Base-by-base conservation (phyloP, 37 sponge, comb jelly and placozoan genomes). In the Tethya wilhelma region DNA sequence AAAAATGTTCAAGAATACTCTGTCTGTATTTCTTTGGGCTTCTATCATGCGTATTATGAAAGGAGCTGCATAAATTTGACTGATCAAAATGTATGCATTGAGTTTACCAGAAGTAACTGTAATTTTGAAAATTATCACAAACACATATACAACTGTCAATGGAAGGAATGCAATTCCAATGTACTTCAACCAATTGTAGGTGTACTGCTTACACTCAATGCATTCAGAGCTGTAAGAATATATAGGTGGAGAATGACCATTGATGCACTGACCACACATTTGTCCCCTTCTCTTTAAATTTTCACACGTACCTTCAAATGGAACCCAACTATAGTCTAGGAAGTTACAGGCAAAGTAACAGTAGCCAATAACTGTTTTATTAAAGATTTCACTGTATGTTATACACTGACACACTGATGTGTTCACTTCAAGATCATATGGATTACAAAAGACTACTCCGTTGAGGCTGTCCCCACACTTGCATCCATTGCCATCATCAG, bases 211-310 rank as follows among this genome's bases (percentile, higher is more conserved):
- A 36, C 81, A 81, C 7, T 38, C n/a, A 3, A 71, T 63, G 43
- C 81, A 81, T 17, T n/a, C 6, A 0, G 39, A 44, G 56, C 40
- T 39, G 36, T 81, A 81, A 12, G 81, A 71, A 34, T 81, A 71
- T 9, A 81, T 45, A 9, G 81, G 72, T 32, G n/a, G 22, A 1
- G 56, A 29, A 14, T 39, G 37, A 12, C 36, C 63, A 9, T 39
- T 20, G 19, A 38, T 53, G 57, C 81, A 81, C 22, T 70, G 36
- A 26, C 81, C 71, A 71, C 81, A 81, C 5, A 81, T 19, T 26
- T 70, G 57, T 42, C 81, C 81, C 22, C 0, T 20, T 42, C 81
- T 36, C 12, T 71, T 81, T 23, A 42, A 30, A 69, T 71, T 6
- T 14, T 37, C 44, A 71, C 81, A 81, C 12, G 42, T 29, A 2